Base-by-base conservation (phyloP, 2,888 invertebrate species). In the Agonopterix arenella region DNA sequence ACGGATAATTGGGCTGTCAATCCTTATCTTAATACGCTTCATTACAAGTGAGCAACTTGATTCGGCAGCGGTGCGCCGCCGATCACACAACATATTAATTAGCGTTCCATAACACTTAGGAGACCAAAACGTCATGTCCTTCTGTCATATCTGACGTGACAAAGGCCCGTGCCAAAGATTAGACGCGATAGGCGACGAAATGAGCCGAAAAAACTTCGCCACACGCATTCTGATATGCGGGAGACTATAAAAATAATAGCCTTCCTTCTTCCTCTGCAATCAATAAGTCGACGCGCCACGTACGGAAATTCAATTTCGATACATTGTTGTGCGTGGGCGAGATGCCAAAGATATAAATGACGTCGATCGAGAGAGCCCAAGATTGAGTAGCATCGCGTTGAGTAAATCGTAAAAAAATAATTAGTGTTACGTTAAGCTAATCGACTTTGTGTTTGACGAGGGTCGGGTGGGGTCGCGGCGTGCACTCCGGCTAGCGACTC, bases 391-490 rank as follows among this genome's bases (percentile, higher is more conserved):
- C 49, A 44, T 41, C 48, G 46, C 48, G 52, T 53, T 62, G 65
- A 69, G 73, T 69, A 67, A 72, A 75, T 71, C 54, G 62, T 68
- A 70, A 76, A 73, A 73, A 70, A 76, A 76, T 81, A 82, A 84
- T 82, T 84, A 80, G 76, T 76, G 73, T 75, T 70, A 72, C 69
- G 80, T 81, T 80, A 72, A 72, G 77, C 83, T 85, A 88, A 89
- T 88, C 84, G 84, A 83, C 54, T 52, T 50, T 54, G 76, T 78
- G 74, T 76, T 82, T 88, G 88, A 88, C 81, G 80, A 84, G 88
- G 88, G 88, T 89, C 84, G 75, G 66, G 57, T 58, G 73, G 70
- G 83, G 80, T 81, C 80, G 71, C 73, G 64, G 68, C 73, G 69
- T 63, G 73, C 68, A 62, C 64, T 64, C 53, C 65, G 62, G 63